Evolutionary conservation across 2,113 vertebrate species (phyloP).

Genomic region (Orientallactaga bullata): DNA sequence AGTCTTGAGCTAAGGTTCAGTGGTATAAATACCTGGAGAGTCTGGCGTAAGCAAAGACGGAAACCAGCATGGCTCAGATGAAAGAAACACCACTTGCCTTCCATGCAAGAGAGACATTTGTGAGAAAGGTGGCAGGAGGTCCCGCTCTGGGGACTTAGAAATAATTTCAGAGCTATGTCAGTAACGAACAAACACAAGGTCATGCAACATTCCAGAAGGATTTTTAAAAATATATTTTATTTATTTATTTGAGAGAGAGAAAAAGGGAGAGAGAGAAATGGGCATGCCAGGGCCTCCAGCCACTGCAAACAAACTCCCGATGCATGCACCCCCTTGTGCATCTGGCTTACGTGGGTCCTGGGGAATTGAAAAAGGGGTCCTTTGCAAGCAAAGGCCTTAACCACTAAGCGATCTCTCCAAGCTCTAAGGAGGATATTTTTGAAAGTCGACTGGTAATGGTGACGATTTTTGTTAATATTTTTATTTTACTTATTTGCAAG

Average conservation of each 20-base stretch:
- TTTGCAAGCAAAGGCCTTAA: too few relatives aligned
- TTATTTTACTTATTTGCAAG: too few relatives aligned
- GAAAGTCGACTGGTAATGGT: not conserved
- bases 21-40: not conserved
- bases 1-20: slow-evolving; percentile 19
- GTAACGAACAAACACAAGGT: not conserved
- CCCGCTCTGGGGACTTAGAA: not conserved
- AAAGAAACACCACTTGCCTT: slow-evolving; percentile 6
- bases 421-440: slow-evolving; percentile 25
- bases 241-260: too few relatives aligned
- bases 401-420: too few relatives aligned
- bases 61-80: not conserved
- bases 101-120: not conserved
- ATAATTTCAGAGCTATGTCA: slow-evolving; percentile 19
- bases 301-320: too few relatives aligned
- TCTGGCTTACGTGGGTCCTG: too few relatives aligned
- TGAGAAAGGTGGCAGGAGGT: not conserved
- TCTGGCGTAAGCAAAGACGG: slow-evolving; percentile 1
- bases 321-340: too few relatives aligned
- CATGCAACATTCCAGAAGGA: not conserved
- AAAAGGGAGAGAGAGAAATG: too few relatives aligned
- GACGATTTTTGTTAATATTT: too few relatives aligned
- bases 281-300: too few relatives aligned
- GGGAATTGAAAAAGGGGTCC: too few relatives aligned
- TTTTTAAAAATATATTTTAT: too few relatives aligned